These are phyloP conservation scores for Eurytemora carolleeae DNA, from an alignment of 1,140 invertebrate genomes.

Conservation along the genomic window DNA sequence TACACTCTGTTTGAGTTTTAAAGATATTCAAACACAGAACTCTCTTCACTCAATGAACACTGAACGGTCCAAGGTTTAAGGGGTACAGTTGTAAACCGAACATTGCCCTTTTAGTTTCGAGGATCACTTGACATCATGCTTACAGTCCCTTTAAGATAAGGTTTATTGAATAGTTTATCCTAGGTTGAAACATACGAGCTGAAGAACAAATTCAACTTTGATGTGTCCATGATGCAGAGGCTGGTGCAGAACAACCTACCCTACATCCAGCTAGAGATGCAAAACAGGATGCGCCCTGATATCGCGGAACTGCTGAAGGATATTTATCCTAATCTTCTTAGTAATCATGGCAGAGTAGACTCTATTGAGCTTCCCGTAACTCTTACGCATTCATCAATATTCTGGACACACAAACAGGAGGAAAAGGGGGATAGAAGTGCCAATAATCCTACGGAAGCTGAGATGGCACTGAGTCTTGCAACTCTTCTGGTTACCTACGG, in stretches of 20 bases:
- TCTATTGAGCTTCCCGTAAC: slow-evolving; percentile 14
- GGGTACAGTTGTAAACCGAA: no score
- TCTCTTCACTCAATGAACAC: no score
- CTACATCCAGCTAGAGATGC: slow-evolving; percentile 17
- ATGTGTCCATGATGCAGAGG: slow-evolving; percentile 51
- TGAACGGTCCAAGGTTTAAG: no score
- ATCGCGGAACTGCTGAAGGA: slow-evolving; percentile 18
- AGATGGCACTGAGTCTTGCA: no score
- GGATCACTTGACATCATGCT: no score
- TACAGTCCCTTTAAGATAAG: no score
- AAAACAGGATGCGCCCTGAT: slow-evolving; percentile 19
- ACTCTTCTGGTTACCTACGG: slow-evolving; percentile 12
- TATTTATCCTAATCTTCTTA: slow-evolving; percentile 16
- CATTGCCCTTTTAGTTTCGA: no score
- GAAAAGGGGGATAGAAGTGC: no score
- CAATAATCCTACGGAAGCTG: no score
- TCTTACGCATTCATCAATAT: slow-evolving; percentile 17
- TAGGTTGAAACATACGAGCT: slow-evolving; percentile 36
- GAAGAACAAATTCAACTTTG: slow-evolving; percentile 35
- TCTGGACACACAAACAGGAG: slow-evolving; percentile 17
- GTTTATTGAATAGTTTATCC: no score
- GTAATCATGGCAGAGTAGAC: slow-evolving; percentile 17
- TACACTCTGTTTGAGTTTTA: no score
- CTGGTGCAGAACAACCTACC: slow-evolving; percentile 38
- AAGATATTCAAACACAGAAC: no score